Evolutionary conservation across 2,113 vertebrate genomes (phyloP).

Genomic region (Catharus minimus): DNA sequence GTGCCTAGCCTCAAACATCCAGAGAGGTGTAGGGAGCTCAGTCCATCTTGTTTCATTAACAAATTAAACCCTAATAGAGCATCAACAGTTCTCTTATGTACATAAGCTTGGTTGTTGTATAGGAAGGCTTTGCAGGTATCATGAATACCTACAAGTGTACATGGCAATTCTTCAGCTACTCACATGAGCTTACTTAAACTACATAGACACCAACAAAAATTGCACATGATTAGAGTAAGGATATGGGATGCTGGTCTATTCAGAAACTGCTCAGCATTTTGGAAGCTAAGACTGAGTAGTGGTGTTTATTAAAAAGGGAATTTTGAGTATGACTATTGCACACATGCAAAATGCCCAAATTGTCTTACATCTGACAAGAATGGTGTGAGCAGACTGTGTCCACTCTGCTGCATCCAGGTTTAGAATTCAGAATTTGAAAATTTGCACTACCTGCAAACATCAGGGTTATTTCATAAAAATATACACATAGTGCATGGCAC

Average conservation of each 20-base stretch:
- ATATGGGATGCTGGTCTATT: not conserved
- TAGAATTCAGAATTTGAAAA: not conserved
- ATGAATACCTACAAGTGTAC: not conserved
- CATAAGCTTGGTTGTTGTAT: not conserved
- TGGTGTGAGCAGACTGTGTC: not conserved
- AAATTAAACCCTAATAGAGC: slow-evolving; percentile 77
- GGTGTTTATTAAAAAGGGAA: not conserved
- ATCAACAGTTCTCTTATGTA: slow-evolving; percentile 42
- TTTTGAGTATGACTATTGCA: not conserved
- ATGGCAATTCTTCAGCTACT: not conserved
- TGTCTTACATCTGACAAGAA: not conserved
- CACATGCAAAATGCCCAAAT: not conserved
- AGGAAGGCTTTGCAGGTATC: not conserved
- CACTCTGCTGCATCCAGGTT: not conserved
- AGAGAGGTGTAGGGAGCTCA: slow-evolving; percentile 69
- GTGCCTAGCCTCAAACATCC: slow-evolving; percentile 76
- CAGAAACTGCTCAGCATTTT: not conserved
- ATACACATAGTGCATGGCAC: not conserved
- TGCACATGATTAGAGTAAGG: not conserved
- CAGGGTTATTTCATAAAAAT: not conserved
- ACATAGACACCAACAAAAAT: not conserved
- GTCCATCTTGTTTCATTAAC: slow-evolving; percentile 79
- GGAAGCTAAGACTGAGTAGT: not conserved
- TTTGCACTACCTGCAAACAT: not conserved
- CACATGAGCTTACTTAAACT: not conserved